A percentile compares a stretch with the other conserved stretches of the same genome.
These are phyloP conservation scores for Edolisoma coerulescens DNA, from an alignment of 2,113 vertebrate genomes.

Conservation along the genomic window DNA sequence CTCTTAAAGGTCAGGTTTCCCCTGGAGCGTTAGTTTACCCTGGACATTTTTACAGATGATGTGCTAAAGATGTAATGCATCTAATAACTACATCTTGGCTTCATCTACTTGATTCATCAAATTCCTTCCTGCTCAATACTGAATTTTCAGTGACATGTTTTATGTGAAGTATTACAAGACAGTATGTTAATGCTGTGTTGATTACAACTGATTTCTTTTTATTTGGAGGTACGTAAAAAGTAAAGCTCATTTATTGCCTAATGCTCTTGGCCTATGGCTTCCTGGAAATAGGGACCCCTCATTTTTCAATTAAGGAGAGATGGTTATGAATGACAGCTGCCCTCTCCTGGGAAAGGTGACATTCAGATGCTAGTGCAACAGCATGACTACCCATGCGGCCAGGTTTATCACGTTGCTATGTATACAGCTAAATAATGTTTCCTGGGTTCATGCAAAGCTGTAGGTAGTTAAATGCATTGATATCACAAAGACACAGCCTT, in stretches of 20 bases:
- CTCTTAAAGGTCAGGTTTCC: conserved; percentile 72
- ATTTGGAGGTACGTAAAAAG: background rate
- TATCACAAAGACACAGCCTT: background rate
- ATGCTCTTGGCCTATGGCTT: background rate
- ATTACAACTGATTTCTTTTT: conserved; percentile 27
- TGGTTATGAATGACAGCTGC: background rate
- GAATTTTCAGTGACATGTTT: conserved; percentile 48
- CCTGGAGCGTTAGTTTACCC: conserved; percentile 65
- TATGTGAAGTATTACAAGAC: conserved; percentile 47
- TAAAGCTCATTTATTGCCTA: background rate
- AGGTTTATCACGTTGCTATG: background rate
- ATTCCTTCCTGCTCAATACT: conserved; percentile 59
- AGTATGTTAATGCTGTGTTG: conserved; percentile 25
- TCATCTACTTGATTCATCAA: conserved; percentile 73
- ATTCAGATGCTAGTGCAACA: background rate
- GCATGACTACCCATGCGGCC: background rate
- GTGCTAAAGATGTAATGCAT: conserved; percentile 70
- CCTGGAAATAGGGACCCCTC: background rate
- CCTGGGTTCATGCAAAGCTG: background rate
- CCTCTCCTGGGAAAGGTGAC: background rate
- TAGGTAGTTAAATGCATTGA: background rate
- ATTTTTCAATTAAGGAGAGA: background rate
- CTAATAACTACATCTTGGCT: conserved; percentile 69
- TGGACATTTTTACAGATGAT: conserved; percentile 70
- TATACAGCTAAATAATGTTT: background rate